Percentiles rank a stretch among this genome's conserved stretches.
These are phyloP conservation scores for Numenius phaeopus DNA, from an alignment of 2,797 vertebrate species.

Conservation along the genomic window DNA sequence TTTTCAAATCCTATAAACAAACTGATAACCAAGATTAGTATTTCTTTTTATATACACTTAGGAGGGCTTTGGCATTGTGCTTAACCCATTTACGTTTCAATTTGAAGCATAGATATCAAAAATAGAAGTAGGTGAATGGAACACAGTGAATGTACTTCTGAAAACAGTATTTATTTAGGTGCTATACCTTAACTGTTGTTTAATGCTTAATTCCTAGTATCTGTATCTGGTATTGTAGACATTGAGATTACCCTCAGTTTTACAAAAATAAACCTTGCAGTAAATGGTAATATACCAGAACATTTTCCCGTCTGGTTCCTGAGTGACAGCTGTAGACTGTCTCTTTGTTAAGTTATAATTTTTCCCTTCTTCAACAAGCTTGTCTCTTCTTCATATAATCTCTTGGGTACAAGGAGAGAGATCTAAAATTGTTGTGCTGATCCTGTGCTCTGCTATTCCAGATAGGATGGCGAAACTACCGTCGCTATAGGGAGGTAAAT, in stretches of 20 bases:
- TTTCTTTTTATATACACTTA: not conserved
- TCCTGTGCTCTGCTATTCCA: not conserved
- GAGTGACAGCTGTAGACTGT: conserved; percentile 13
- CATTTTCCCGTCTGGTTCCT: conserved; percentile 26
- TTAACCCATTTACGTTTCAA: not conserved
- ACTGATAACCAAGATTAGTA: not conserved
- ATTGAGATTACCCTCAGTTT: not conserved
- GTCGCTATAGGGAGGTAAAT: not conserved
- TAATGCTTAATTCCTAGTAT: not conserved
- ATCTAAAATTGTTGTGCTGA: not conserved
- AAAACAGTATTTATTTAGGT: conserved; percentile 15
- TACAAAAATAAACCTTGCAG: conserved; percentile 19
- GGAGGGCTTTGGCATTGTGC: not conserved
- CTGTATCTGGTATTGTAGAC: not conserved
- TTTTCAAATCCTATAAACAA: not conserved
- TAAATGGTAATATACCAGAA: conserved; percentile 7
- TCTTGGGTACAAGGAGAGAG: not conserved
- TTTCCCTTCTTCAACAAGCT: not conserved
- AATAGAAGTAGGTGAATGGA: not conserved
- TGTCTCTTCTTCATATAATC: not conserved
- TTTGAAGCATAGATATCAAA: not conserved
- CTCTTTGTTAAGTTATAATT: conserved; percentile 2
- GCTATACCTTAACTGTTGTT: not conserved
- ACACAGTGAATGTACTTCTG: not conserved
- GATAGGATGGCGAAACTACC: not conserved